Conservation (phyloP, 2,888 invertebrate species). For the Caenorhabditis sulstoni region DNA sequence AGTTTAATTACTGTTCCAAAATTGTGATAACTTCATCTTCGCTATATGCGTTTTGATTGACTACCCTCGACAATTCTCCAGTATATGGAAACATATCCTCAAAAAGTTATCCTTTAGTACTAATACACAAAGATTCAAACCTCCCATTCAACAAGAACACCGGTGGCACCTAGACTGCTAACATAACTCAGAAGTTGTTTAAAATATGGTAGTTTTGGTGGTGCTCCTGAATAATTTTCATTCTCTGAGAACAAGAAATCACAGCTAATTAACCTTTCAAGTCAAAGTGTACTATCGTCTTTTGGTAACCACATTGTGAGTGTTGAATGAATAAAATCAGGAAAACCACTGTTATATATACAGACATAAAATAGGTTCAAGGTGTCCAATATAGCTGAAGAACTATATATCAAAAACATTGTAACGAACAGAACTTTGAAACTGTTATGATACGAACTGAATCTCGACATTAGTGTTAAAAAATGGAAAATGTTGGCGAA, state of each 20-base stretch:
- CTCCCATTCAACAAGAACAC: slow-evolving; percentile 89
- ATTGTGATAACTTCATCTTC: slow-evolving; percentile 84
- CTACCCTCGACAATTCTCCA: slow-evolving; percentile 84
- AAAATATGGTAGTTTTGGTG: slow-evolving; percentile 81
- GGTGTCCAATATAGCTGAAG: neutral
- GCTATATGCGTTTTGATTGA: slow-evolving; percentile 86
- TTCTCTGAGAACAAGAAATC: neutral
- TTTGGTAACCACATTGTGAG: slow-evolving; percentile 33
- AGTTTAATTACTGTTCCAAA: slow-evolving; percentile 72
- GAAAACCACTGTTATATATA: no score
- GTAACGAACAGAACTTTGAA: neutral
- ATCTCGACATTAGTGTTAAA: slow-evolving; percentile 8
- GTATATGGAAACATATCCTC: slow-evolving; percentile 89
- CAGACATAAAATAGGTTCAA: no score
- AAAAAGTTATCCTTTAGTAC: slow-evolving; percentile 72
- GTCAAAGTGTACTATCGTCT: slow-evolving; percentile 60
- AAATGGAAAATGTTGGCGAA: neutral
- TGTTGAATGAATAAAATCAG: neutral
- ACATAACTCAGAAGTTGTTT: slow-evolving; percentile 83
- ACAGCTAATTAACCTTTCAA: slow-evolving; percentile 46
- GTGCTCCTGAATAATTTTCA: slow-evolving; percentile 47
- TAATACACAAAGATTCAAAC: slow-evolving; percentile 79
- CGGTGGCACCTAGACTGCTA: slow-evolving; percentile 86
- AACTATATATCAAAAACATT: neutral
- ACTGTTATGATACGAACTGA: slow-evolving; percentile 2